Percentiles rank a stretch among this genome's conserved stretches.
Conservation (phyloP, 2,797 vertebrate species). For the Cryptoprocta ferox region DNA sequence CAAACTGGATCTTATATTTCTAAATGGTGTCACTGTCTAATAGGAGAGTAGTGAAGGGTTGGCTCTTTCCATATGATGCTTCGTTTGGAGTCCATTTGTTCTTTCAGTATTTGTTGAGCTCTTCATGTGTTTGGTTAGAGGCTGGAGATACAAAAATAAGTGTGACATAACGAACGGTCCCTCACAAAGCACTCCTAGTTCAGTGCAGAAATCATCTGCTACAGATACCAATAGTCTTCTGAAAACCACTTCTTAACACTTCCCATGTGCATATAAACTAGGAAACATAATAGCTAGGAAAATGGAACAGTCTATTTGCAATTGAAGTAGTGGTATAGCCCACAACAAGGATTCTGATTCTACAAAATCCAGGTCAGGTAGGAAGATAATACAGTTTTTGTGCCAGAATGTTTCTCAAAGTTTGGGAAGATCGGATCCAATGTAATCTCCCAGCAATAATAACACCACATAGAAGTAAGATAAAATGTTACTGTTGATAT, state of each 20-base stretch:
- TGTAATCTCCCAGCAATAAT: neutral
- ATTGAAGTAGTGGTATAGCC: neutral
- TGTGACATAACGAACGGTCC: neutral
- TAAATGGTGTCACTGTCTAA: neutral
- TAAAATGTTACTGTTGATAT: conserved; percentile 26
- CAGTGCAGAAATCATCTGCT: neutral
- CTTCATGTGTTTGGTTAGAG: neutral
- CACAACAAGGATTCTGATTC: neutral
- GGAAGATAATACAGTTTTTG: conserved; percentile 28
- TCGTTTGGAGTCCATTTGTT: neutral
- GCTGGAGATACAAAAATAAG: neutral
- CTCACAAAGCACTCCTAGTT: neutral
- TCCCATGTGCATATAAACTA: neutral
- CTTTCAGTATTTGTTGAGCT: neutral
- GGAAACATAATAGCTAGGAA: neutral
- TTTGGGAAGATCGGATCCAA: conserved; percentile 8
- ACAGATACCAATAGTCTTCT: neutral
- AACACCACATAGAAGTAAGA: conserved; percentile 32
- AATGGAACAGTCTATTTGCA: neutral
- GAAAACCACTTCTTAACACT: neutral
- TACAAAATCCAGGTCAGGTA: neutral
- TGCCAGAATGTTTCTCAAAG: conserved; percentile 23
- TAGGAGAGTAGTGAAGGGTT: neutral
- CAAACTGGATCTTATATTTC: neutral
- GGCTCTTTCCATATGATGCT: neutral